Base-by-base conservation (phyloP, 2,797 vertebrate species). In the Valencia hispanica region DNA sequence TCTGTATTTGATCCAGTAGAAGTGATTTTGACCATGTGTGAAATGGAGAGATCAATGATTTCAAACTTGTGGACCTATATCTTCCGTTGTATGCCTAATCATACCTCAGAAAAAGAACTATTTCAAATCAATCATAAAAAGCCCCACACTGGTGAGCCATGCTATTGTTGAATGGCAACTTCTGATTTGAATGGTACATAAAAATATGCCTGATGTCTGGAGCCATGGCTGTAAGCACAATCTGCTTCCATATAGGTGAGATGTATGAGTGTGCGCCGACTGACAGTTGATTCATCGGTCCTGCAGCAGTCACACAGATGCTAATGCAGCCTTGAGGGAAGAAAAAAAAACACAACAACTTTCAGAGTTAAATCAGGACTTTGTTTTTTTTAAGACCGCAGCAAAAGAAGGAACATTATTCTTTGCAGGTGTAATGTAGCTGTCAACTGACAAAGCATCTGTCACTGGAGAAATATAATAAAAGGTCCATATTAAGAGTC, bases 211-310 rank as follows among this genome's bases (percentile, higher is more conserved):
- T 70, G 22, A 70, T 34, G 47, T 34, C 30, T 70, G 45, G 20
- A 36, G 12, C 22, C 63, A 66, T n/a, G 63, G 63, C 22, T 18
- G 36, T 25, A 66, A 11, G 17, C 39, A 55, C 53, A 48, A 70
- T 36, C 70, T 65, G 25, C 74, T 57, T 82, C 59, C 71, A 34
- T 69, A 41, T 68, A 80, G 77, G 51, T 43, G 36, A 86, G 87
- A 88, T 84, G 81, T 84, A 83, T 88, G 83, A 78, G 79, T 57
- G 70, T 50, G 68, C 36, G 43, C 12, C 83, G 81, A 85, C 76
- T 89, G 89, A 85, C 86, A 78, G 88, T 51, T 84, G 86, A 89
- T 84, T 85, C 85, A 83, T 89, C 5, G 70, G 82, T 70, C 81
- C 78, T 12, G 5, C 75, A 73, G 86, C 78, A 71, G 32, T 51